Evolutionary conservation across 2,888 invertebrate species (phyloP), one percentile per base, ranked within the genome.

Genomic region (Strigamia transsilvanica): DNA sequence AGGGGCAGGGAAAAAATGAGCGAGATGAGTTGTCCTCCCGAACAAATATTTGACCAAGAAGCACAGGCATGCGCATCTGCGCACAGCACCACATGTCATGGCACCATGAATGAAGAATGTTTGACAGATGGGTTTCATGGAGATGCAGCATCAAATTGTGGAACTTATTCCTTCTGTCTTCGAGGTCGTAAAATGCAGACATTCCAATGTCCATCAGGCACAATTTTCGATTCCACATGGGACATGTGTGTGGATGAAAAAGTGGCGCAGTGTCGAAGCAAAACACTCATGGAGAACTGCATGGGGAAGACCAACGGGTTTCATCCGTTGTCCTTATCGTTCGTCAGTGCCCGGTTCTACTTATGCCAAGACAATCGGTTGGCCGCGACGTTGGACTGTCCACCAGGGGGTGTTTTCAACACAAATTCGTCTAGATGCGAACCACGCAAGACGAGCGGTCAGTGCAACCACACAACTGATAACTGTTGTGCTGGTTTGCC

Each of bases 1-100:
- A 90, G 91, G 21, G 88, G 89, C 82, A 91, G 91, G 0, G 86
- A 87, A 12, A 88, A 90, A 83, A 42, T 82, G 46, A 91, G 91
- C 0, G 87, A 88, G 82, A 88, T 91, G 2, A 87, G 88, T 27
- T 91, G 92, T 84, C 88, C 89, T 0, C 82, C 82, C 0, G 88
- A 87, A 3, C 89, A 90, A 83, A 85, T 90, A 18, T 91, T 91
- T 86, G 83, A 83, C 34, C 27, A 34, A 12, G 34, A 80, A 18
- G 56, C 51, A 0, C 80, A 80, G 56, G 56, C 56, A 18, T 80
- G 80, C 56, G 21, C 56, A n/a, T 56, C 46, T 15, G 80, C 46
- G 1, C 51, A 80, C 27, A 46, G 27, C 51, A 80, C 56, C 13
- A 15, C 46, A 27, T 80, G 80, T 27, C 80, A 80, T 15, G 78